Evolutionary conservation across 2,797 vertebrate genomes (phyloP), one percentile per base, ranked within the genome.

Genomic region (Poeciliopsis paucimaculata): DNA sequence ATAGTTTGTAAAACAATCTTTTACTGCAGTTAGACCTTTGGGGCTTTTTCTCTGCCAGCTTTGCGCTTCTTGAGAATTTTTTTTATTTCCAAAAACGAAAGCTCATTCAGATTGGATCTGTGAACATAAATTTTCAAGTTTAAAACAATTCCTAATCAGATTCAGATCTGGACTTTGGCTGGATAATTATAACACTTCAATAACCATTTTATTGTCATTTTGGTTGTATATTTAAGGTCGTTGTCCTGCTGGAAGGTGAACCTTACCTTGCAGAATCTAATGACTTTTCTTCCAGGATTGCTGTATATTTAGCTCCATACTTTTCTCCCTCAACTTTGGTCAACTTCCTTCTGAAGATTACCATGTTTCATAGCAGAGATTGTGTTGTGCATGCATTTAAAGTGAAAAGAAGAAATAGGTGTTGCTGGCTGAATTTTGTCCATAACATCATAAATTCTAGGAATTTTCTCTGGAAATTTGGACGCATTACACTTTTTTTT

Each of bases 401-500:
- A 45, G 43, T 43, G 39, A 26, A 43, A 39, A 26, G 9, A 70
- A 70, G 4, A 43, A 5, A 70, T 2, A 39, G 3, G 9, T 18
- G 72, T 71, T 12, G 28, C 18, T 70, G 77, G 64, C 60, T 77
- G 16, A 60, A 82, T 41, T 82, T 55, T 12, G 28, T 55, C 80
- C 16, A 60, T 57, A 71, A 43, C 10, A n/a, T 76, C 5, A 43
- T 71, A 75, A 55, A 53, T 49, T 76, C 20, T 39, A 76, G 46
- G 26, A 5, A 79, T n/a, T 78, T 76, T 60, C 74, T 28, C 49
- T 55, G 34, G 2, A 57, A 60, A 31, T 60, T 34, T 74, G 13
- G 49, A 70, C 49, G 62, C 72, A 81, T 39, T 60, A 79, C 84
- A 76, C 41, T 78, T 62, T 75, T 78, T 85, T 80, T 28, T 74